These are phyloP conservation scores for Coregonus sp. DNA, from an alignment of 2,797 vertebrate species.

Conservation along the genomic window DNA sequence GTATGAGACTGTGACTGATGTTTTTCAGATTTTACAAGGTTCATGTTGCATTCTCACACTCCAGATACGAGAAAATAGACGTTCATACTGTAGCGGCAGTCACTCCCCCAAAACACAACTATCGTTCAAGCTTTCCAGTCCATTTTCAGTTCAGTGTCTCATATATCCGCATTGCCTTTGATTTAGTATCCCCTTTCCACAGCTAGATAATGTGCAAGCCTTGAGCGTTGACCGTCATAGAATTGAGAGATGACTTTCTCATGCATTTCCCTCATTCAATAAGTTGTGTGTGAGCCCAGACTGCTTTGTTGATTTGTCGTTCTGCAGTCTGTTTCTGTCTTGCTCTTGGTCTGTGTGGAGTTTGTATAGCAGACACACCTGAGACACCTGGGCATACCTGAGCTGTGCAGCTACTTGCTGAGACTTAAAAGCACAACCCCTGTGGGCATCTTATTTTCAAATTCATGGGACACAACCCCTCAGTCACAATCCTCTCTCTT, in stretches of 20 bases:
- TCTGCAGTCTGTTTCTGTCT: not conserved
- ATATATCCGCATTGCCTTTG: not conserved
- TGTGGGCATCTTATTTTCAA: conserved; percentile 50
- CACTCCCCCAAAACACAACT: not conserved
- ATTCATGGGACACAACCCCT: conserved; percentile 47
- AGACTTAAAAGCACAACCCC: conserved; percentile 48
- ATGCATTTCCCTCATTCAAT: not conserved
- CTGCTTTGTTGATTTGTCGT: not conserved
- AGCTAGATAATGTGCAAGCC: not conserved
- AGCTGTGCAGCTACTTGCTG: conserved; percentile 63
- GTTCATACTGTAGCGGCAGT: not conserved
- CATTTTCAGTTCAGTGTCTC: not conserved
- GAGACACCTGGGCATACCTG: conserved; percentile 30
- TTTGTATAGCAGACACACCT: conserved; percentile 13
- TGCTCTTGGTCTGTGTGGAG: not conserved
- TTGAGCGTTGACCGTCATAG: too few species aligned
- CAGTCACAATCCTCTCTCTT: conserved; percentile 8
- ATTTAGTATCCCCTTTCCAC: not conserved
- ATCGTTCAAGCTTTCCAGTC: not conserved
- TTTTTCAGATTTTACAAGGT: not conserved
- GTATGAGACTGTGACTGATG: not conserved
- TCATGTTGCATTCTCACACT: not conserved
- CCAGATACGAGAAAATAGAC: not conserved
- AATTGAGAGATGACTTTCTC: not conserved
- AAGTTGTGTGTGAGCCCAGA: not conserved